Evolutionary conservation across 2,113 vertebrate genomes (phyloP).

Genomic region (Myiopsitta monachus): DNA sequence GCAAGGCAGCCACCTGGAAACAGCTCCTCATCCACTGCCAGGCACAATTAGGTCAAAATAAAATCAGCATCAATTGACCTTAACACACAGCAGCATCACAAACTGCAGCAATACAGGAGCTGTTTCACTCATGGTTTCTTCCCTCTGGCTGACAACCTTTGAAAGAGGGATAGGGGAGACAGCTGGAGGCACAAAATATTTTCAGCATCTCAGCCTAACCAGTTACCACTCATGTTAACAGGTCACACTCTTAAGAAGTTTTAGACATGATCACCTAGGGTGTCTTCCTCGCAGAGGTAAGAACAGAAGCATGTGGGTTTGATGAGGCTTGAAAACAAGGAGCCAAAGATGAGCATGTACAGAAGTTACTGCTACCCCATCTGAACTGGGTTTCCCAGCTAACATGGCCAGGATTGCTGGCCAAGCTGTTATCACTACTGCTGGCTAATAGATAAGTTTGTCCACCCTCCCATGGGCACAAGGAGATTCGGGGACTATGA

Average conservation of each 20-base stretch:
- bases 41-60: neutral
- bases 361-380: neutral
- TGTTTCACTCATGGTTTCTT: neutral
- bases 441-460: neutral
- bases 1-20: neutral
- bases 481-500: neutral
- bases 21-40: neutral
- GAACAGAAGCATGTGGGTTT: neutral
- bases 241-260: neutral
- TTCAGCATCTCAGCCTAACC: neutral
- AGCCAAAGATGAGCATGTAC: neutral
- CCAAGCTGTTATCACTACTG: neutral
- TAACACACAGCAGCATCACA: neutral
- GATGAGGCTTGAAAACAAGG: neutral
- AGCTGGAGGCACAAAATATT: neutral
- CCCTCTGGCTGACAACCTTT: neutral
- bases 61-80: neutral
- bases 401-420: fast-evolving
- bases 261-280: neutral
- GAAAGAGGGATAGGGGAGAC: neutral
- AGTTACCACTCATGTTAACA: neutral
- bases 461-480: neutral
- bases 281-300: neutral
- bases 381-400: neutral
- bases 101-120: neutral